phyloP scores from a whole-genome alignment of 2,888 invertebrate species.

The Agonopterix heracliana region DNA sequence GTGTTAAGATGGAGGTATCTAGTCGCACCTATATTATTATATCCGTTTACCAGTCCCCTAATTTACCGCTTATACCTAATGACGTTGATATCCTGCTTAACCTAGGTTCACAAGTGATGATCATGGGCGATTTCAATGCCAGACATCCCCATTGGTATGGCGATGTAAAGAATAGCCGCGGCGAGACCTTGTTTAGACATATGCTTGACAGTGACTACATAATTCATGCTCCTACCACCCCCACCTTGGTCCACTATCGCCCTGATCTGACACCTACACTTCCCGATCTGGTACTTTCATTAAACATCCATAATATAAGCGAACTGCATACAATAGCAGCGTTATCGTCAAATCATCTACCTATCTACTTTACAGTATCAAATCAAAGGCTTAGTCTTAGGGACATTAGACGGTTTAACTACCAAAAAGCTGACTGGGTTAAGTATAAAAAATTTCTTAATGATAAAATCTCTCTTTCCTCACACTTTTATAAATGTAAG shows the following conservation, averaged over 20 bases:
- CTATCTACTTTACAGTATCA: neutral
- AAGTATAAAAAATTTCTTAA: neutral
- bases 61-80: neutral
- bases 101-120: neutral
- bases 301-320: neutral
- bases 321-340: neutral
- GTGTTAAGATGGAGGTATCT: neutral
- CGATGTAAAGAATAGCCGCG: neutral
- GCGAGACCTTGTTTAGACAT: neutral
- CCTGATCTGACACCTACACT: neutral
- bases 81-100: conserved; percentile 4
- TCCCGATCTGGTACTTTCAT: conserved; percentile 1
- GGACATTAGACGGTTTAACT: neutral
- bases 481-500: neutral
- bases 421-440: conserved; percentile 2
- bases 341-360: conserved; percentile 11
- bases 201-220: conserved; percentile 1
- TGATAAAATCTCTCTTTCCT: neutral
- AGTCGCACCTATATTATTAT: neutral
- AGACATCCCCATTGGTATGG: conserved; percentile 5
- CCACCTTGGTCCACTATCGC: conserved; percentile 3
- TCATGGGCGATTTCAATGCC: conserved; percentile 10
- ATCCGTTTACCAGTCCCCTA: conserved; percentile 9
- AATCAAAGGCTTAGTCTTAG: neutral
- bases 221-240: neutral